These are phyloP conservation scores for Ammodytes dubius DNA, from an alignment of 2,113 vertebrate genomes.

Conservation along the genomic window DNA sequence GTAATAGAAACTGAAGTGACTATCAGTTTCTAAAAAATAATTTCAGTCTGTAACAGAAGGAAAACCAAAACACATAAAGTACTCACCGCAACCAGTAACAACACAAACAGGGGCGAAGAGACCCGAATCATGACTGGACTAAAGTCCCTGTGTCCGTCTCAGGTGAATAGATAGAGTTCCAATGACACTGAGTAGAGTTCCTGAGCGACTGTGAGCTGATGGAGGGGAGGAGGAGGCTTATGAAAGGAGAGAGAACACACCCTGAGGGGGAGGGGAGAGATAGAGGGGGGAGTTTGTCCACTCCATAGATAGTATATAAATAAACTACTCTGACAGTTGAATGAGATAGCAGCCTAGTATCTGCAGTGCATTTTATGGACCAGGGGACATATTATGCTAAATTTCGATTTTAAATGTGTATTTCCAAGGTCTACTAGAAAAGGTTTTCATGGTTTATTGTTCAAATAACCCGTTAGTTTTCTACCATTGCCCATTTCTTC, in stretches of 20 bases:
- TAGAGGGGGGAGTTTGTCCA: too few species aligned
- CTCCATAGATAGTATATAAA: too few species aligned
- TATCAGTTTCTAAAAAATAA: too few species aligned
- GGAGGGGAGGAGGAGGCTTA: conserved; percentile 5
- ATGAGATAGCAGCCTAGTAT: too few species aligned
- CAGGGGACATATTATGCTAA: too few species aligned
- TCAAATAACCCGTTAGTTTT: too few species aligned
- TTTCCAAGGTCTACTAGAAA: too few species aligned
- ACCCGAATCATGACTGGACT: conserved; percentile 18
- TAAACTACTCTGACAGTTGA: too few species aligned
- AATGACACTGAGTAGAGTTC: neutral
- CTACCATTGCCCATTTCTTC: too few species aligned
- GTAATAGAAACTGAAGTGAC: neutral
- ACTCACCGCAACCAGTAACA: conserved; percentile 38
- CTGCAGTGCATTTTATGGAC: too few species aligned
- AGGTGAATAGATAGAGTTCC: neutral
- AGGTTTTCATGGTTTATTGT: too few species aligned
- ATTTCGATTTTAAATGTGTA: too few species aligned
- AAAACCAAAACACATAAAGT: neutral
- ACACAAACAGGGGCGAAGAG: neutral
- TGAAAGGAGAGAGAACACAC: conserved; percentile 9
- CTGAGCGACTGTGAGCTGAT: conserved; percentile 6
- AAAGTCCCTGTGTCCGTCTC: neutral
- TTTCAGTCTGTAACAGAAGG: neutral
- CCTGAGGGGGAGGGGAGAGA: neutral